These are phyloP conservation scores for Corynorhinus townsendii DNA, from an alignment of 2,113 vertebrate species.

Conservation along the genomic window DNA sequence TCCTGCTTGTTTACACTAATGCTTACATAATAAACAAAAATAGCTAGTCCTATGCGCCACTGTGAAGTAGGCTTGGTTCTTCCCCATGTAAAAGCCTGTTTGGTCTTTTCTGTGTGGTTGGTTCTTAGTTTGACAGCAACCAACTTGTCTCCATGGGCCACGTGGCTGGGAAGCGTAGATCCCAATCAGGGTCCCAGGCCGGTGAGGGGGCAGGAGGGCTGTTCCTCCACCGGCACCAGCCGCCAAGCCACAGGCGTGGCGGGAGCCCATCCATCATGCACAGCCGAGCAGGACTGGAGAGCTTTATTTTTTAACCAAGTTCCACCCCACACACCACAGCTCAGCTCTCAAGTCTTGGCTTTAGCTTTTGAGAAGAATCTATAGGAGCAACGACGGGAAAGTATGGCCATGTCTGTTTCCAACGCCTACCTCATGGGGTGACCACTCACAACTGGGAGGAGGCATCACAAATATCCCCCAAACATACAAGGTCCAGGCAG, in stretches of 20 bases:
- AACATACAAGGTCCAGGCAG: accelerated
- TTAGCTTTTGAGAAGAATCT: background rate
- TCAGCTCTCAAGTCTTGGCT: background rate
- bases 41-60: background rate
- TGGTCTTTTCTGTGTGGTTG: background rate
- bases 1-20: background rate
- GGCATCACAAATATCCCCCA: background rate
- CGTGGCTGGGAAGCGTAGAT: background rate
- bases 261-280: accelerated
- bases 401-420: background rate
- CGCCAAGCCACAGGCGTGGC: background rate
- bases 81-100: background rate
- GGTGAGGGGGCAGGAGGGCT: background rate
- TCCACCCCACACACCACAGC: background rate
- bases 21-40: background rate
- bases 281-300: background rate
- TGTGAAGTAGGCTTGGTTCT: background rate
- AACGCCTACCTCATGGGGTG: background rate
- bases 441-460: background rate
- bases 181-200: background rate
- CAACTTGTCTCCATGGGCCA: background rate
- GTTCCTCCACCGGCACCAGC: background rate
- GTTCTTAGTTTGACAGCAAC: background rate
- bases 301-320: background rate
- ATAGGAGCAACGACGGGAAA: background rate